Evolutionary conservation across 2,113 vertebrate genomes (phyloP).

Genomic region (Dryoscopus gambensis): DNA sequence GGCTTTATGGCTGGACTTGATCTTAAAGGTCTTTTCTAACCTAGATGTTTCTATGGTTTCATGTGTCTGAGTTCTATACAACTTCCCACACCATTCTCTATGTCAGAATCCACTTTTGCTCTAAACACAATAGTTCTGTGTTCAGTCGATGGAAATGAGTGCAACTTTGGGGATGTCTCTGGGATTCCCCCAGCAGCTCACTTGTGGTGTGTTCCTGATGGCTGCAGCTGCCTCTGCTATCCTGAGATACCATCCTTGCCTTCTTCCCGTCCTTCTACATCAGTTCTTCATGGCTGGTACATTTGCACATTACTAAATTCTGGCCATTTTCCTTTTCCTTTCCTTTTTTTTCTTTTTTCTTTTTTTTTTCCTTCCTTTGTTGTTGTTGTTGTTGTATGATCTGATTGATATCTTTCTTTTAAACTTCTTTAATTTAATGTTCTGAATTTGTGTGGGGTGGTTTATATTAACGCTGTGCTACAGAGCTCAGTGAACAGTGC

Average conservation of each 20-base stretch:
- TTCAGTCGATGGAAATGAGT: background rate
- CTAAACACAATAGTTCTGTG: fast-evolving
- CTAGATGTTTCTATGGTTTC: background rate
- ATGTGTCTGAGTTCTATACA: fast-evolving
- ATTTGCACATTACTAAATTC: background rate
- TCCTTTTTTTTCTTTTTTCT: background rate
- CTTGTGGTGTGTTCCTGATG: fast-evolving
- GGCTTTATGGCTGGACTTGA: background rate
- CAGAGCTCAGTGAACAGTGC: background rate
- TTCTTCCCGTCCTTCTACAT: background rate
- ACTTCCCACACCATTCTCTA: background rate
- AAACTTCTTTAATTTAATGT: background rate
- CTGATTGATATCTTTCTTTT: background rate
- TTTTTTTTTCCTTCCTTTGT: no score
- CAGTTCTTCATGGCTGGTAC: background rate
- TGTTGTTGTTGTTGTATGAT: background rate
- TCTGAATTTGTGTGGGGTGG: background rate
- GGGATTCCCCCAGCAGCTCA: background rate
- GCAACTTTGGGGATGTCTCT: background rate
- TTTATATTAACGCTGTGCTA: background rate
- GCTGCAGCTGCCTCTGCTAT: background rate
- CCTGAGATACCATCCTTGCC: background rate
- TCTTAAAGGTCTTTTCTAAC: background rate
- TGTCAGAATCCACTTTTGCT: background rate
- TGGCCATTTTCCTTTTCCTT: background rate